Evolutionary conservation across 1,140 invertebrate genomes (phyloP), one percentile per base, ranked within the genome.

Genomic region (Temnothorax longispinosus): DNA sequence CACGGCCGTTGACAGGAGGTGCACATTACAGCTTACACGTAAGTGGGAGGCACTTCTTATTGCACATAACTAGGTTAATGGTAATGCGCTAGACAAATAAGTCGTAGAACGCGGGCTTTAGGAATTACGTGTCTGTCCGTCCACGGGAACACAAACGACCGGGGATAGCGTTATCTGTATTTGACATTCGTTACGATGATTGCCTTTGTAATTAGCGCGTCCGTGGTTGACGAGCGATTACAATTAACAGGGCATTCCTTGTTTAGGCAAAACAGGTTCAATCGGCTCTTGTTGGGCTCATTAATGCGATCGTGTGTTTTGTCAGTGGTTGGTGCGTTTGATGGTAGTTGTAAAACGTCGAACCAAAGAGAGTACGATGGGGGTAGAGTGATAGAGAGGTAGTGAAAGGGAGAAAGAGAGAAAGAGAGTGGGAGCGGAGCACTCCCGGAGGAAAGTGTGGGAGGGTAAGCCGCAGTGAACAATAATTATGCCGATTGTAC

Each of bases 401-500:
- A 41, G 54, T 62, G 44, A 88, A 56, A 88, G 50, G 75, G 47
- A 84, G 44, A 87, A 27, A 72, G 44, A 27, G 44, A 18, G 10
- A 62, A 27, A 54, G 15, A 27, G 13, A 71, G 54, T 2, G 38
- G 52, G 11, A 13, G 56, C 60, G 35, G 27, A 72, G 21, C 44
- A 72, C 52, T 82, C 27, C n/a, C 52, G 27, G 32, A 62, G 69
- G 64, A 80, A 65, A 86, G 27, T 67, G 50, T 27, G 90, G 80
- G 75, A 11, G 64, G 54, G 54, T 47, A 65, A 80, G 54, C 88
- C 65, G 44, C 54, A 85, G 67, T 58, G 86, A 81, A 91, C 90
- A 91, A 93, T 92, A 92, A 93, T 93, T 93, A 92, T 91, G 86
- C 85, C 89, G 84, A 92, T 91, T 88, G 91, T 77, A 87, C 92